Percentiles rank a stretch among this genome's conserved stretches.
Evolutionary conservation across 2,888 invertebrate genomes (phyloP).

Genomic region (Lathronympha strigana): DNA sequence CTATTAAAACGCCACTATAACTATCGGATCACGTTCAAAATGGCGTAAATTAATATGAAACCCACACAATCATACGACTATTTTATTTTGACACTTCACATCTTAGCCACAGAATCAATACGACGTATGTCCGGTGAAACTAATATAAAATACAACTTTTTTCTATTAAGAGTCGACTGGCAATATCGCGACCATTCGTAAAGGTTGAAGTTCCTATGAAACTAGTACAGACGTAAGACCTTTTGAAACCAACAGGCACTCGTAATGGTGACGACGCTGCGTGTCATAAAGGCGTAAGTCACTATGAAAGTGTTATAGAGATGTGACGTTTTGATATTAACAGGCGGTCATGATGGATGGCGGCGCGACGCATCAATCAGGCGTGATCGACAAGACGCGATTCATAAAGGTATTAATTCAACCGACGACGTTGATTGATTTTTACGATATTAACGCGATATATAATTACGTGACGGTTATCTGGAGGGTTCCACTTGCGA

Average conservation of each 20-base stretch:
- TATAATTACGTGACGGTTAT: constrained; percentile 53
- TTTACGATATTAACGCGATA: constrained; percentile 68
- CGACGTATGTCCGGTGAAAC: too few species aligned
- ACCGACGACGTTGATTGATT: constrained; percentile 71
- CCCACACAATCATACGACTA: background rate
- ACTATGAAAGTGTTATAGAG: background rate
- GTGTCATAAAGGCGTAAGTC: background rate
- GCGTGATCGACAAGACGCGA: constrained; percentile 74
- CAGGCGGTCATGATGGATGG: constrained; percentile 48
- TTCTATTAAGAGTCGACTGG: too few species aligned
- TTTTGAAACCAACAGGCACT: background rate
- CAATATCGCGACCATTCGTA: background rate
- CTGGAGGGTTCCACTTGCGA: constrained; percentile 35
- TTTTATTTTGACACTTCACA: background rate
- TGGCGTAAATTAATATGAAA: background rate
- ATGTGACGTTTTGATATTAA: background rate
- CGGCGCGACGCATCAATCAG: constrained; percentile 73
- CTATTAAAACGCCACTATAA: background rate
- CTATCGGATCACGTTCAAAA: background rate
- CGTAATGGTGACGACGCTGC: background rate
- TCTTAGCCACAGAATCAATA: too few species aligned
- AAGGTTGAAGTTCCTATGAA: background rate
- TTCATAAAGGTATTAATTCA: constrained; percentile 75
- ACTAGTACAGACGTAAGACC: background rate
- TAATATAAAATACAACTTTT: too few species aligned